Evolutionary conservation across 2,113 vertebrate species (phyloP), one percentile per base, ranked within the genome.

Genomic region (Spilogale gracilis): DNA sequence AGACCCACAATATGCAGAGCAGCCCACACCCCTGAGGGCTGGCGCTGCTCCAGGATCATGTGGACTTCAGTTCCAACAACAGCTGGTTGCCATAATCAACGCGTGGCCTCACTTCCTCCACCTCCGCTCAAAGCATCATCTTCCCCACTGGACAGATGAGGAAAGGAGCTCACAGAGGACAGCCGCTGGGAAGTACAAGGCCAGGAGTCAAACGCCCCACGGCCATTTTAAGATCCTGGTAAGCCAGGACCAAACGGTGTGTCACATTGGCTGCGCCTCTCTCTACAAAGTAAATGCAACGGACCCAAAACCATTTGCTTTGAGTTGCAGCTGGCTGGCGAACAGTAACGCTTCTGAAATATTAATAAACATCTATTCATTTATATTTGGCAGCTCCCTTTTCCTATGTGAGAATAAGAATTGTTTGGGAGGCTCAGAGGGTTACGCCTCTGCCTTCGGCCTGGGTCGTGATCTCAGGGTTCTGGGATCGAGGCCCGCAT

Each of bases 341-440:
- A 58, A 69, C 11, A 76, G 50, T 3, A 32, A 79, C 25, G 13
- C 61, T 67, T 89, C 63, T 14, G 2, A 81, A n/a, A 38, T 38
- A 61, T 45, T 65, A 91, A 48, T 30, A 67, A 38, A 10, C n/a
- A 69, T 58, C 60, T 85, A 17, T 48, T 89, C 13, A 16, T 88
- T 78, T 92, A 83, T 1, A 32, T 27, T 18, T 93, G 54, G 61
- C 74, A 85, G 38, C 7, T 85, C 71, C 63, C 43, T 58, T 63
- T 88, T 93, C 30, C 27, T 71, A 45, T 67, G 61, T 74, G 65
- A 88, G 78, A 93, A 20, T 21, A 91, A 82, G 67, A 84, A 73
- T 61, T 61, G 23, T 61, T 93, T 79, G 38, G 38, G 38, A 38
- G 38, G 38, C 38, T 38, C 38, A 38, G 38, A 38, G 38, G 38